A percentile compares a stretch with the other conserved stretches of the same genome.
phyloP scores from a whole-genome alignment of 2,797 vertebrate species.

The Gymnothorax reevesii region DNA sequence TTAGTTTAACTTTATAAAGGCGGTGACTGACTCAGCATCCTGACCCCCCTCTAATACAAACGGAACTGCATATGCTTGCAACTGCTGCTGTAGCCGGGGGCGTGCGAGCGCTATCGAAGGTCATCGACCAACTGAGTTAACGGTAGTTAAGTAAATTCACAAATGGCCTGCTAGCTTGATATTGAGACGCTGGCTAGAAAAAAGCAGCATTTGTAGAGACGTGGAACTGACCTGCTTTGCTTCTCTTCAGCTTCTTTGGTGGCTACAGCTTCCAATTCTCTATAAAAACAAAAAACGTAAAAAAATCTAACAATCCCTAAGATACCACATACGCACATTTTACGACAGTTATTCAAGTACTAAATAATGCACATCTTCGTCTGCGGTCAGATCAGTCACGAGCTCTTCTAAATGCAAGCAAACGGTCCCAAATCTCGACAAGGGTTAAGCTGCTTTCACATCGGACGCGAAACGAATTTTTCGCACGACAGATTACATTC shows the following conservation, averaged over 20 bases:
- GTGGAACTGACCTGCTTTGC: conserved; percentile 84
- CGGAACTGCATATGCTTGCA: conserved; percentile 76
- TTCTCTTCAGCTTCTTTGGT: conserved; percentile 97
- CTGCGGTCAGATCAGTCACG: no score
- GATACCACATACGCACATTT: no score
- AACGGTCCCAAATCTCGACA: no score
- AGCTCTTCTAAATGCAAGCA: no score
- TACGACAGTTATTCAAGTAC: no score
- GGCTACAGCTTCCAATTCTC: conserved; percentile 98
- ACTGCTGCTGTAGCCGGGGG: conserved; percentile 48
- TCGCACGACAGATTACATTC: no score
- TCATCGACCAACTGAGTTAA: not conserved
- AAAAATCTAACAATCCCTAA: not conserved
- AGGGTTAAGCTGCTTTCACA: no score
- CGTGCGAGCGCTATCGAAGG: conserved; percentile 31
- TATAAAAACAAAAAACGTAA: conserved; percentile 61
- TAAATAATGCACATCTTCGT: no score
- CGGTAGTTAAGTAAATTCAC: no score
- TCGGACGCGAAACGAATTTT: no score
- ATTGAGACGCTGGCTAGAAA: not conserved
- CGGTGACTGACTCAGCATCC: conserved; percentile 69
- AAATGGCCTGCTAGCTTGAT: not conserved
- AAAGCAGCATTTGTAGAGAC: not conserved
- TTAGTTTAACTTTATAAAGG: conserved; percentile 58
- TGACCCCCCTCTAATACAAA: conserved; percentile 67